Evolutionary conservation across 2,888 invertebrate species (phyloP), one percentile per base, ranked within the genome.

Genomic region (Tryphoninae sp.): DNA sequence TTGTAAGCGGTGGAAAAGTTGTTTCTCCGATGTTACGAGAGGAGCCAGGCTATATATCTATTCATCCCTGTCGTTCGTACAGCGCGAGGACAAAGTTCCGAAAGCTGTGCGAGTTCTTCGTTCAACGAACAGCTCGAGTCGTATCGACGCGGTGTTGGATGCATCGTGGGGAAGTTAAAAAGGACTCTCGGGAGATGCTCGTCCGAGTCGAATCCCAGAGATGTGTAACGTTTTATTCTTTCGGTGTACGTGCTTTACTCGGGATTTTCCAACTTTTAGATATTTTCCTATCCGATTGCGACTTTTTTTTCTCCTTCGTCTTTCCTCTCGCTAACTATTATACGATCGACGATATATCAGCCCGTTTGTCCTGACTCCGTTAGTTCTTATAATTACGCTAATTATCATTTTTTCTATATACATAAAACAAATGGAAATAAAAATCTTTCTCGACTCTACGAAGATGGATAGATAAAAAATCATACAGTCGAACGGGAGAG

Each of bases 1-100:
- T 81, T 81, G 77, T 81, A 77, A 81, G 61, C 81, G 81, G 77
- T 58, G 58, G 80, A 81, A 81, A 81, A 81, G 80, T 77, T 81
- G 80, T 81, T 73, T 81, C 68, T 64, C 73, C 80, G 40, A 80
- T 80, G 65, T 45, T 16, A 45, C 58, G 33, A 13, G 40, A 69
- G 19, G 23, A 13, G 40, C 64, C 9, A 23, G n/a, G 13, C n/a
- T 67, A 40, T 51, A 33, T 33, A 19, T 26, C 33, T 40, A 22
- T 33, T 40, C 40, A 45, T 55, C 45, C 42, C 53, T 16, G 22
- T 49, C 19, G 19, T 19, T 19, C 22, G 16, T 55, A 19, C 8
- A 16, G 69, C 42, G 26, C 81, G 51, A 59, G 58, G 73, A 78
- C 49, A 78, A 81, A 81, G 69, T 81, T 81, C 58, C 58, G 2